A percentile compares a stretch with the other conserved stretches of the same genome.
Evolutionary conservation across 2,113 vertebrate species (phyloP).

Genomic region (Polypterus bichir): DNA sequence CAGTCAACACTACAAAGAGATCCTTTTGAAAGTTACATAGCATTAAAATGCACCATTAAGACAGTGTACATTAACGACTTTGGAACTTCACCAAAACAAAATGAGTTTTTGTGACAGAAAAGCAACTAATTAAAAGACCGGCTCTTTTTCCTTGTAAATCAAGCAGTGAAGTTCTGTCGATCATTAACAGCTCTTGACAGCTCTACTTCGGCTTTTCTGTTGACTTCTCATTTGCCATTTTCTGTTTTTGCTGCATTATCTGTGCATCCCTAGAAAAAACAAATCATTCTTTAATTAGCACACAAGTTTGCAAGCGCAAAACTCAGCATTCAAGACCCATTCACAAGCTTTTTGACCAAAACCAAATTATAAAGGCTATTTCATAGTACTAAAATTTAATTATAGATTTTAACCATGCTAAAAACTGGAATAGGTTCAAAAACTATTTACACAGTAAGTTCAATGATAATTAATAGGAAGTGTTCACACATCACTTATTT

Average conservation of each 20-base stretch:
- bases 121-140: not conserved
- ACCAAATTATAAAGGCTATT: too few species aligned
- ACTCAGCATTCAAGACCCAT: too few species aligned
- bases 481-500: too few species aligned
- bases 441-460: too few species aligned
- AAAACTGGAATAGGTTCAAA: too few species aligned
- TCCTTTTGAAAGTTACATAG: conserved; percentile 24
- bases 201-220: conserved; percentile 47
- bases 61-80: conserved; percentile 34
- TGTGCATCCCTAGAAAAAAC: conserved; percentile 70
- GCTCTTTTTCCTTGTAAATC: too few species aligned
- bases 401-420: too few species aligned
- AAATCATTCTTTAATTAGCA: conserved; percentile 11
- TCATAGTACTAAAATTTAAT: too few species aligned
- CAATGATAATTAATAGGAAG: too few species aligned
- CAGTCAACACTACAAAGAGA: conserved; percentile 22
- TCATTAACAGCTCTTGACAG: conserved; percentile 2
- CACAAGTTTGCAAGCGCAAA: too few species aligned
- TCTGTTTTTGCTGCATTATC: conserved; percentile 93
- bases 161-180: too few species aligned
- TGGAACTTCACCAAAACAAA: conserved; percentile 29
- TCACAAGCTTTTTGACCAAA: too few species aligned
- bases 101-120: conserved; percentile 30
- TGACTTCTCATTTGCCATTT: conserved; percentile 59
- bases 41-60: conserved; percentile 30